Base-by-base conservation (phyloP, 2,113 vertebrate species). In the Cairina moschata region DNA sequence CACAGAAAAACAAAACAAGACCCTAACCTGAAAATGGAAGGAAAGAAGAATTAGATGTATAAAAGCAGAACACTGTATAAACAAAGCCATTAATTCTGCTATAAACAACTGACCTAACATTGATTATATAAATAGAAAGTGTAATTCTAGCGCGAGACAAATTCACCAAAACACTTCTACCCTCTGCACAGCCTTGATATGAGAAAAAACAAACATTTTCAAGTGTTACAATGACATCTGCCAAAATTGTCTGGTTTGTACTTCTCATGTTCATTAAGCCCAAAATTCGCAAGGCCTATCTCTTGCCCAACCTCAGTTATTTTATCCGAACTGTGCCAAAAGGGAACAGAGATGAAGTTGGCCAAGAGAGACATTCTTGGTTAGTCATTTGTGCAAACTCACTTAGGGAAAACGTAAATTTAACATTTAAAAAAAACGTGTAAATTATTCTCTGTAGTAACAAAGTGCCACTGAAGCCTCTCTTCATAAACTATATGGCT, bases 281-380 rank as follows among this genome's bases (percentile, higher is more conserved):
- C 94, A 88, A 88, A 92, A 88, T 97, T 97, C 84, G 95, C 88
- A 92, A 96, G 42, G 81, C 31, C 63, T 74, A 84, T 90, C 86
- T 95, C 93, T 97, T 97, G 96, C 95, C 95, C 86, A 95, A 91
- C 96, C 96, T 97, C 96, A 96, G 87, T 91, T 96, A 95, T 95
- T 96, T 95, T 91, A 91, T 69, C 60, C 56, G 67, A 91, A 62
- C 48, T 29, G 1, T 48, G 93, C 97, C 97, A 97, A 95, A 96
- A 86, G 65, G 60, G 89, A 97, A 94, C 50, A 91, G 91, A 90
- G 71, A 91, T 81, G 44, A 94, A 95, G 88, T 2, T 97, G 86
- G 95, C 83, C 81, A 84, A 84, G 48, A 68, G 23, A 89, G 63
- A 83, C 42, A 26, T 91, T 81, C 63, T 90, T 96, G 91, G 78